These are phyloP conservation scores for Rhopalosiphum maidis DNA, from an alignment of 1,140 invertebrate species.

Conservation along the genomic window DNA sequence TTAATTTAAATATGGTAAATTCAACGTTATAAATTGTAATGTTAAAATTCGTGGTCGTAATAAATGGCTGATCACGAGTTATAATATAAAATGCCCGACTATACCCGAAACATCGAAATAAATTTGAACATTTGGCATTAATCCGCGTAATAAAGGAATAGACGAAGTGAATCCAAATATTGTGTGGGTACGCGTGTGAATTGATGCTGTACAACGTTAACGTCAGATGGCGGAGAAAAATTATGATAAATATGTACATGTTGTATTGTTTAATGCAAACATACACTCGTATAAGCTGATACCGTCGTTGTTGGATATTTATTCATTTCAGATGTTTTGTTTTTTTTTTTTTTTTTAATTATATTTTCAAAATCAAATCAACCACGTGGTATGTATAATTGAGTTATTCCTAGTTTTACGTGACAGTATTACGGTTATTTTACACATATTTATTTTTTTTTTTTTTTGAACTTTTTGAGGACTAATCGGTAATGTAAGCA, in stretches of 20 bases:
- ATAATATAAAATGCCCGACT: neutral
- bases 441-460: neutral
- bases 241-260: neutral
- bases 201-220: neutral
- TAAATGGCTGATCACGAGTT: neutral
- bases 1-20: conserved; percentile 19
- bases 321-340: too few relatives aligned
- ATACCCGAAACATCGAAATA: neutral
- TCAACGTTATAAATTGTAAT: neutral
- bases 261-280: neutral
- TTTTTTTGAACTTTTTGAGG: neutral
- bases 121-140: neutral
- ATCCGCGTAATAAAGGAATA: neutral
- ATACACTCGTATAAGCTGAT: neutral
- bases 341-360: neutral
- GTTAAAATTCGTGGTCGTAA: neutral
- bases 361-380: neutral
- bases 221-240: neutral
- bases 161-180: neutral
- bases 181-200: neutral
- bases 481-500: neutral
- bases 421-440: neutral
- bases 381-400: neutral
- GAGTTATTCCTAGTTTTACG: neutral
- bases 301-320: neutral